Percentiles rank a stretch among this genome's conserved stretches.
These are phyloP conservation scores for Clytia hemisphaerica DNA, from an alignment of 30 jellyfish, hydroid and myxozoan genomes.

Conservation along the genomic window DNA sequence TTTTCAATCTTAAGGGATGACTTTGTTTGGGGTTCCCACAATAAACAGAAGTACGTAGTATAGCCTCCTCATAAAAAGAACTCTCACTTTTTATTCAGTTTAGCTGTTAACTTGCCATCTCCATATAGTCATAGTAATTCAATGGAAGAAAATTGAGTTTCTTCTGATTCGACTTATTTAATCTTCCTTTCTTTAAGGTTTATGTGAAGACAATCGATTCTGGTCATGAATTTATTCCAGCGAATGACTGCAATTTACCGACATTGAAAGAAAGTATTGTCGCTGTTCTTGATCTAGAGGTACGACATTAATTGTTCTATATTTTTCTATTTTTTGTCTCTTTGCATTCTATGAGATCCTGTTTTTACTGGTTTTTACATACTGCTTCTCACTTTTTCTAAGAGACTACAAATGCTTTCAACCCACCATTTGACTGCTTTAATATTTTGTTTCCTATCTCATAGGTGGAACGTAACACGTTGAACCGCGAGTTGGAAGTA, in stretches of 20 bases:
- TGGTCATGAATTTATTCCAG: background rate
- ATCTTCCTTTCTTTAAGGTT: background rate
- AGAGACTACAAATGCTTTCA: no score
- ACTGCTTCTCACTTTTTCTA: no score
- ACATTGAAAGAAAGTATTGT: background rate
- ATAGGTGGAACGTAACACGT: conserved; percentile 47
- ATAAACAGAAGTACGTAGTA: no score
- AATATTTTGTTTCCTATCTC: background rate
- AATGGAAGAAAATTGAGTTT: no score
- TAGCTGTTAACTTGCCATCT: no score
- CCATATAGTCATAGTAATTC: no score
- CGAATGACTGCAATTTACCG: background rate
- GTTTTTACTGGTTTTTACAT: no score
- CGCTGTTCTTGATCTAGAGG: conserved; percentile 13
- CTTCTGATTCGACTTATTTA: background rate
- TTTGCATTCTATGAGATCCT: background rate
- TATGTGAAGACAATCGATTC: background rate
- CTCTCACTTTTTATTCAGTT: no score
- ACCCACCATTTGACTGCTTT: background rate
- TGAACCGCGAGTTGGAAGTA: conserved; percentile 41
- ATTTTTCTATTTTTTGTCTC: background rate
- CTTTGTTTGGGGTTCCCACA: no score
- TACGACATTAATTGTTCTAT: background rate
- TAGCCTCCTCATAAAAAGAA: no score
- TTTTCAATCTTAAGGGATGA: no score